Percentiles rank a stretch among this genome's conserved stretches.
These are phyloP conservation scores for Apeltes quadracus DNA, from an alignment of 2,113 vertebrate genomes.

Conservation along the genomic window DNA sequence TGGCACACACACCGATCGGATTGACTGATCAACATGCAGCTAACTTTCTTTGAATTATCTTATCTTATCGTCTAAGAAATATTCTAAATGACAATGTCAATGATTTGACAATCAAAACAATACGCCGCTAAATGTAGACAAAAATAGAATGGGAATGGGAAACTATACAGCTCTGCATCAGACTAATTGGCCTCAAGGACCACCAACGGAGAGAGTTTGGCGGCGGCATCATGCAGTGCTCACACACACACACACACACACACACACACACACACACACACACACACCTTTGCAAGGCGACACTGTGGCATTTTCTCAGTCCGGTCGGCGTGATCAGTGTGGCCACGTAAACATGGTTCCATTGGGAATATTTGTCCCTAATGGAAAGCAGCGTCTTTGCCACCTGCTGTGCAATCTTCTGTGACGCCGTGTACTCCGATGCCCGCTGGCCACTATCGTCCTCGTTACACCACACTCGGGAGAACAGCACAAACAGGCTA, in stretches of 20 bases:
- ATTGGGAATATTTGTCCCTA: conserved; percentile 75
- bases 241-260: conserved; percentile 4
- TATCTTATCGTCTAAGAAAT: background rate
- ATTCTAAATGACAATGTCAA: background rate
- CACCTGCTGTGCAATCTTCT: conserved; percentile 68
- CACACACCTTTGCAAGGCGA: conserved; percentile 23
- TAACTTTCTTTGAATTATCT: background rate
- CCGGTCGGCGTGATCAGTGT: conserved; percentile 55
- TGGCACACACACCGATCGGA: background rate
- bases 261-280: conserved; percentile 7
- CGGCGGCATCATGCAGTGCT: conserved; percentile 7
- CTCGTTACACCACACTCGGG: conserved; percentile 58
- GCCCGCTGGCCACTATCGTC: conserved; percentile 77
- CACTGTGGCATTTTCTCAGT: conserved; percentile 75
- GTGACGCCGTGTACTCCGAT: conserved; percentile 68
- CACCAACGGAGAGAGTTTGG: conserved; percentile 19
- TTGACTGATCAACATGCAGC: conserved; percentile 7
- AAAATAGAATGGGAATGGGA: conserved; percentile 38
- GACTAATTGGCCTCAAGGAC: conserved; percentile 29
- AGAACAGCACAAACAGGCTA: conserved; percentile 34
- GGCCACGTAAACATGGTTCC: conserved; percentile 73
- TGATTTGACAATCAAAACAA: background rate
- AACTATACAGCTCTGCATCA: conserved; percentile 13
- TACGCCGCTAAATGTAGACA: background rate
- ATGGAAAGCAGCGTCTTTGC: conserved; percentile 59